Conservation (phyloP, 2,797 vertebrate genomes). For the Phoebastria nigripes region DNA sequence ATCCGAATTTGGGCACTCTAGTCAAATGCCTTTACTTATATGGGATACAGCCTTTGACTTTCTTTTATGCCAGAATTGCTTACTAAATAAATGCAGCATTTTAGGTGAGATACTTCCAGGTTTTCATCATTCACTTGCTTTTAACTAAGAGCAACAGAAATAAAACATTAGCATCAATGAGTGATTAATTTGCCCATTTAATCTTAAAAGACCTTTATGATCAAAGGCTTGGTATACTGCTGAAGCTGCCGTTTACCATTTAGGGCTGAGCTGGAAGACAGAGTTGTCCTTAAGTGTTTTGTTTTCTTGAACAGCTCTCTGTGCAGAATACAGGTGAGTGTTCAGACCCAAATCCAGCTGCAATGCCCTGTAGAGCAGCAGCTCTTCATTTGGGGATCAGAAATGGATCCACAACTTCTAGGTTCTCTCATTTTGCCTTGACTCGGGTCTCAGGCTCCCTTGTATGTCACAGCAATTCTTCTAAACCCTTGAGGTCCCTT, state of each 20-base stretch:
- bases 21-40: not conserved
- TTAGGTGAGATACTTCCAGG: not conserved
- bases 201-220: not conserved
- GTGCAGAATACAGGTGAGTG: not conserved
- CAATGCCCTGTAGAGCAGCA: not conserved
- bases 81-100: not conserved
- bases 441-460: not conserved
- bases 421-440: not conserved
- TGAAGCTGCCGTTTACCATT: not conserved
- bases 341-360: not conserved
- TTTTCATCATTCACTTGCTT: not conserved
- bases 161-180: not conserved
- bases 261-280: not conserved
- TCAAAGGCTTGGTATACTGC: not conserved
- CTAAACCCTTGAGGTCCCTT: not conserved
- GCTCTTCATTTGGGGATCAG: not conserved
- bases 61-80: not conserved
- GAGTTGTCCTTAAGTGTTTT: not conserved
- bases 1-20: accelerated
- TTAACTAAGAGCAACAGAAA: not conserved
- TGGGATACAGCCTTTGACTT: not conserved
- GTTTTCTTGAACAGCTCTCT: not conserved
- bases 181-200: not conserved
- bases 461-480: not conserved
- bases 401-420: not conserved